These are phyloP conservation scores for Perognathus longimembris DNA, from an alignment of 2,113 vertebrate species.

Conservation along the genomic window DNA sequence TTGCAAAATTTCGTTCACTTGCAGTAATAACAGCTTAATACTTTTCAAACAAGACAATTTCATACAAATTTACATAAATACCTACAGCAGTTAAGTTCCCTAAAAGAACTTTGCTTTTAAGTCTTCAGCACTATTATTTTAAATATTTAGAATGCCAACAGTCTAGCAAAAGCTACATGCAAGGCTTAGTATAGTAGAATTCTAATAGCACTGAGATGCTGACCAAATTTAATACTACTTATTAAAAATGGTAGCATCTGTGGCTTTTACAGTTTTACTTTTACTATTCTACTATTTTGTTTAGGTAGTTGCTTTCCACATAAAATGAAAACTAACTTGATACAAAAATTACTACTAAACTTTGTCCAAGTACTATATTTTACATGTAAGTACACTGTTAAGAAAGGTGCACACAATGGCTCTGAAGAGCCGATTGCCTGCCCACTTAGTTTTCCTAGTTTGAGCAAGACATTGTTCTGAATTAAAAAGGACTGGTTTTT, in stretches of 20 bases:
- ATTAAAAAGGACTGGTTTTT: slow-evolving; percentile 72
- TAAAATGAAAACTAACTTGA: slow-evolving; percentile 48
- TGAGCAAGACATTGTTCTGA: slow-evolving; percentile 76
- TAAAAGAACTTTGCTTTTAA: background rate
- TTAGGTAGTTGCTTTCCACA: background rate
- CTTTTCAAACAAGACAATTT: slow-evolving; percentile 40
- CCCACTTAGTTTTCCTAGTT: slow-evolving; percentile 77
- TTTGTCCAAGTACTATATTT: slow-evolving; percentile 53
- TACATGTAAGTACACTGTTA: slow-evolving; percentile 61
- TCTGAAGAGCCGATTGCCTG: too few species aligned
- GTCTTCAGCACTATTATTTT: background rate
- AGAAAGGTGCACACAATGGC: slow-evolving; percentile 66
- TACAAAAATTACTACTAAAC: slow-evolving; percentile 3
- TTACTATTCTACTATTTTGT: slow-evolving; percentile 34
- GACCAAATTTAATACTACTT: background rate
- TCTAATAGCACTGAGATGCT: background rate
- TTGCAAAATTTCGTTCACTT: slow-evolving; percentile 32
- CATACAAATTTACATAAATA: slow-evolving; percentile 4
- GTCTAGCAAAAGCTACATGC: background rate
- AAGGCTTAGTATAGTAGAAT: slow-evolving; percentile 1
- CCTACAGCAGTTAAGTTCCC: background rate
- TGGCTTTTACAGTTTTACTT: background rate
- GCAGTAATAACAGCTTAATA: background rate
- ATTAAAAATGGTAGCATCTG: background rate
- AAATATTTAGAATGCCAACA: background rate